Evolutionary conservation across 2,888 invertebrate species (phyloP), one percentile per base, ranked within the genome.

Genomic region (Oligia fasciuncula): DNA sequence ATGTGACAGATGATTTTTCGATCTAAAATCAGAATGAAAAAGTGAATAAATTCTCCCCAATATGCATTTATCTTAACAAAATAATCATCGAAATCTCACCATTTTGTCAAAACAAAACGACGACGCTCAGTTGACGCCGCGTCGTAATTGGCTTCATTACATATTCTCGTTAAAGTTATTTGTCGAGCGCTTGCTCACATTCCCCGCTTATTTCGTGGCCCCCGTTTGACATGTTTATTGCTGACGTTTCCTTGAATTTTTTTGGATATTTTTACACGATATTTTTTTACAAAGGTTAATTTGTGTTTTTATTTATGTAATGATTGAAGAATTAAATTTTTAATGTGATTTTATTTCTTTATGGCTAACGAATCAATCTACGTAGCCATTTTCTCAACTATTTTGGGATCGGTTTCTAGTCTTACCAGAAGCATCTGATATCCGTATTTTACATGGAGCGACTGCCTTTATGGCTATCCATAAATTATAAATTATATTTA

Each of bases 81-180:
- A 74, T 81, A 73, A 81, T 79, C 69, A 81, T 73, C 68, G 73
- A 80, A 57, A 40, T 73, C 66, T 54, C 76, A 76, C 68, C 71
- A 67, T 88, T 89, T 87, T 86, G 88, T 91, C 87, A 90, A 84
- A 86, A 87, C 80, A 87, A 84, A 88, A 89, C 79, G 84, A 89
- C 79, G 84, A 46, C 75, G 73, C 68, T 82, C 73, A 80, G 69
- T 84, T 84, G 81, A 86, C 80, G 74, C 63, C 65, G 76, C 79
- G 35, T 75, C 69, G 86, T 90, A 91, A 91, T 91, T 90, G 89
- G 88, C 76, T 76, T 81, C 88, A 85, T 87, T 85, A 87, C 79
- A 80, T 77, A 70, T 83, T 75, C 85, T 86, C 85, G 79, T 87
- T 88, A 86, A 86, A 81, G 72, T 82, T 81, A 86, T 88, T 85